Percentiles rank a stretch among this genome's conserved stretches.
phyloP scores from a whole-genome alignment of 2,888 invertebrate species.

The Cloeon dipterum region DNA sequence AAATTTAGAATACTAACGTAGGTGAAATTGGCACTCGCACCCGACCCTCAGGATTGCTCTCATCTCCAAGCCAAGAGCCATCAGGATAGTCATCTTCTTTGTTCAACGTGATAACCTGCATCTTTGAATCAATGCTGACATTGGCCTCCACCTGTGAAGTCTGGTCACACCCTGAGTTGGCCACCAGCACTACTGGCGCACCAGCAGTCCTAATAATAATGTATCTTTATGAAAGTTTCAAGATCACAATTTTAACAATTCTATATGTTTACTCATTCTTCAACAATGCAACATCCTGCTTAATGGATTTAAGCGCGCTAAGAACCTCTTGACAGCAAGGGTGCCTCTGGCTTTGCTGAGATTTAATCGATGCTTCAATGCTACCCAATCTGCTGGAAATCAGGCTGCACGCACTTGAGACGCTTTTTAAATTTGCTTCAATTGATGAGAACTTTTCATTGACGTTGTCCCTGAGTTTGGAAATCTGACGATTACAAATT shows the following conservation, averaged over 20 bases:
- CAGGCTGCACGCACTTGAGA: too few relatives aligned
- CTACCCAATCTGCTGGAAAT: too few relatives aligned
- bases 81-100: slow-evolving; percentile 20
- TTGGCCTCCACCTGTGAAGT: slow-evolving; percentile 8
- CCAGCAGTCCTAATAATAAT: too few relatives aligned
- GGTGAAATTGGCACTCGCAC: slow-evolving; percentile 22
- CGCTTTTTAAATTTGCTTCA: too few relatives aligned
- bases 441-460: too few relatives aligned
- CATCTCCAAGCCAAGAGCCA: slow-evolving; percentile 26
- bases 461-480: slow-evolving; percentile 7
- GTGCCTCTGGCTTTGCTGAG: too few relatives aligned
- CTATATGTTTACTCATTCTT: too few relatives aligned
- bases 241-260: too few relatives aligned
- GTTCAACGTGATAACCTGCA: slow-evolving; percentile 14
- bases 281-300: neutral
- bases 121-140: slow-evolving; percentile 8
- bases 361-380: too few relatives aligned
- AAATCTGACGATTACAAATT: slow-evolving; percentile 5
- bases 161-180: slow-evolving; percentile 3
- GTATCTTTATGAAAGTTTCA: too few relatives aligned
- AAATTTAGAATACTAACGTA: slow-evolving; percentile 14
- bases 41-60: slow-evolving; percentile 20
- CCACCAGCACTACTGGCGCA: slow-evolving; percentile 4
- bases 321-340: slow-evolving; percentile 9
- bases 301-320: neutral